These are phyloP conservation scores for Ranitomeya variabilis DNA, from an alignment of 2,113 vertebrate species.

Conservation along the genomic window DNA sequence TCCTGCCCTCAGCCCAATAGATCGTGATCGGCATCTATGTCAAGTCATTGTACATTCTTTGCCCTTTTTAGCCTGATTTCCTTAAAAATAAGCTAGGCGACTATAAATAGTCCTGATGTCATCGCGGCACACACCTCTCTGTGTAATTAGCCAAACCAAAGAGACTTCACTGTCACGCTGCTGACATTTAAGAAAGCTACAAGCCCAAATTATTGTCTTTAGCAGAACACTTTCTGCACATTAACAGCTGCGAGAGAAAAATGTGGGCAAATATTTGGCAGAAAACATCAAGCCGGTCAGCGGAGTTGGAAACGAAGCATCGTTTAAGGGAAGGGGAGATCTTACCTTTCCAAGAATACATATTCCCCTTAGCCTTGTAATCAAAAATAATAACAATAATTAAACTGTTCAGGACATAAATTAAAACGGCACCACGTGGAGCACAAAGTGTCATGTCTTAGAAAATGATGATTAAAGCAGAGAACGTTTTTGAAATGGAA, in stretches of 20 bases:
- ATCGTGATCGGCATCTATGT: background rate
- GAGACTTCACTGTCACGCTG: background rate
- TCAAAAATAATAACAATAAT: constrained; percentile 45
- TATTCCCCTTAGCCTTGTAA: background rate
- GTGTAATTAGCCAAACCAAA: constrained; percentile 24
- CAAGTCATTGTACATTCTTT: background rate
- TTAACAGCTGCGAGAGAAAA: constrained; percentile 2
- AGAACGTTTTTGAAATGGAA: background rate
- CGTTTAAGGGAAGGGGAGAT: too few species aligned
- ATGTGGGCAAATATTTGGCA: constrained; percentile 18
- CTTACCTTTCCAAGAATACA: constrained; percentile 18
- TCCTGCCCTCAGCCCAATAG: background rate
- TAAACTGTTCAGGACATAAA: constrained; percentile 33
- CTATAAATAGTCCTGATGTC: constrained; percentile 5
- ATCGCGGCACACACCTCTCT: background rate
- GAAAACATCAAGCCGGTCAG: background rate
- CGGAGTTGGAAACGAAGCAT: background rate
- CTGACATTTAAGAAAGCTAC: constrained; percentile 2
- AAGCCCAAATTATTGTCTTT: constrained; percentile 2
- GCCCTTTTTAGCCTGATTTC: background rate
- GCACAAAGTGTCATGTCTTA: background rate
- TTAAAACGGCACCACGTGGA: background rate
- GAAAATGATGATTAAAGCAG: constrained; percentile 20
- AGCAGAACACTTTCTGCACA: background rate
- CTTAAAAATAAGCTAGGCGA: background rate